phyloP scores from a whole-genome alignment of 2,797 vertebrate genomes.

The Neosalanx taihuensis region DNA sequence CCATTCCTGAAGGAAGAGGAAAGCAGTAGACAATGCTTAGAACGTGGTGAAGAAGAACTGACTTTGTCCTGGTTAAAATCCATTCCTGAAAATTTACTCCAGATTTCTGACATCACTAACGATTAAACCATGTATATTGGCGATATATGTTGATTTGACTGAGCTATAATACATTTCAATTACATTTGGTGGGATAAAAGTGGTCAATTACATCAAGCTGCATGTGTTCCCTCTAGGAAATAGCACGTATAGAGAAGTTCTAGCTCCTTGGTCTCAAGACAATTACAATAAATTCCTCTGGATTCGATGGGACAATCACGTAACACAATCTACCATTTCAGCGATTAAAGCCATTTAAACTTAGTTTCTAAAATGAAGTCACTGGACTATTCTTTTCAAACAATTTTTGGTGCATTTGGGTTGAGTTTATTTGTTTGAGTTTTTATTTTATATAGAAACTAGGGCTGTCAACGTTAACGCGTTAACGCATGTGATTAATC shows the following conservation, averaged over 20 bases:
- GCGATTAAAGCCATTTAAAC: conserved; percentile 52
- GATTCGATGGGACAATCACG: conserved; percentile 26
- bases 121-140: too few relatives aligned
- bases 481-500: too few relatives aligned
- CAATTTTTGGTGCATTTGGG: conserved; percentile 45
- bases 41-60: neutral
- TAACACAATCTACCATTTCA: conserved; percentile 52
- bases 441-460: too few relatives aligned
- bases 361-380: conserved; percentile 59
- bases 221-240: neutral
- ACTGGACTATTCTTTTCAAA: conserved; percentile 43
- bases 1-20: conserved; percentile 30
- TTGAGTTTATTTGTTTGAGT: too few relatives aligned
- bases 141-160: too few relatives aligned
- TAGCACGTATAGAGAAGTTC: neutral
- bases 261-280: conserved; percentile 16
- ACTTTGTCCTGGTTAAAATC: neutral
- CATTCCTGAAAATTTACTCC: neutral
- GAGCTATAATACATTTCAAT: neutral
- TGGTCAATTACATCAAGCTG: neutral
- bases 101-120: too few relatives aligned
- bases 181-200: neutral
- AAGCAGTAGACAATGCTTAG: conserved; percentile 12
- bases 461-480: too few relatives aligned
- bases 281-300: conserved; percentile 35